A percentile compares a stretch with the other conserved stretches of the same genome.
Conservation (phyloP, 1,140 invertebrate species). For the Drosophila biarmipes region DNA sequence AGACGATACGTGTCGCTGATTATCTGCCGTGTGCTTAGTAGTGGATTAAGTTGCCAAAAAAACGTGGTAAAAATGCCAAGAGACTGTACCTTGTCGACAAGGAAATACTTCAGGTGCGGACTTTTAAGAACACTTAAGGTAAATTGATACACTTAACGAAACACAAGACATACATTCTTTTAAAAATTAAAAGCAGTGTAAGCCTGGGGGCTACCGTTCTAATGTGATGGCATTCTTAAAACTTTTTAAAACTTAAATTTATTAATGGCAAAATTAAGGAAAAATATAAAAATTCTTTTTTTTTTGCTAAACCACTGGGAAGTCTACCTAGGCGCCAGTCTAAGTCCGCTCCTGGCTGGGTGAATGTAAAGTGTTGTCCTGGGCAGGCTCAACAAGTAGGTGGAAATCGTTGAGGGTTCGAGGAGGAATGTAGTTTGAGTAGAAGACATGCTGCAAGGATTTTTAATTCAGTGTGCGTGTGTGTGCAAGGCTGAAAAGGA, state of each 20-base stretch:
- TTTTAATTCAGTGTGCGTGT: constrained; percentile 68
- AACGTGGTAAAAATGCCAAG: constrained; percentile 28
- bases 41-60: constrained; percentile 72
- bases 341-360: constrained; percentile 17
- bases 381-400: constrained; percentile 56
- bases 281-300: too few relatives aligned
- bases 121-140: neutral
- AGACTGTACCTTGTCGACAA: constrained; percentile 2
- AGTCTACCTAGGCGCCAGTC: too few relatives aligned
- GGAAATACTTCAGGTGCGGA: constrained; percentile 9
- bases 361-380: constrained; percentile 24
- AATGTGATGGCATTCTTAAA: too few relatives aligned
- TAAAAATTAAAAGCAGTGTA: too few relatives aligned
- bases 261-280: too few relatives aligned
- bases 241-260: too few relatives aligned
- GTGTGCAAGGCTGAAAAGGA: constrained; percentile 38
- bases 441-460: constrained; percentile 19
- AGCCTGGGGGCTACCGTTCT: too few relatives aligned
- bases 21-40: constrained; percentile 73
- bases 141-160: neutral
- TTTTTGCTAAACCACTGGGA: too few relatives aligned
- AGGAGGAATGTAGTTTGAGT: constrained; percentile 19
- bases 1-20: constrained; percentile 69
- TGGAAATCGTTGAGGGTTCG: constrained; percentile 9
- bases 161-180: too few relatives aligned